These are phyloP conservation scores for Prosopocoilus inquinatus DNA, from an alignment of 2,888 invertebrate species.

Conservation along the genomic window DNA sequence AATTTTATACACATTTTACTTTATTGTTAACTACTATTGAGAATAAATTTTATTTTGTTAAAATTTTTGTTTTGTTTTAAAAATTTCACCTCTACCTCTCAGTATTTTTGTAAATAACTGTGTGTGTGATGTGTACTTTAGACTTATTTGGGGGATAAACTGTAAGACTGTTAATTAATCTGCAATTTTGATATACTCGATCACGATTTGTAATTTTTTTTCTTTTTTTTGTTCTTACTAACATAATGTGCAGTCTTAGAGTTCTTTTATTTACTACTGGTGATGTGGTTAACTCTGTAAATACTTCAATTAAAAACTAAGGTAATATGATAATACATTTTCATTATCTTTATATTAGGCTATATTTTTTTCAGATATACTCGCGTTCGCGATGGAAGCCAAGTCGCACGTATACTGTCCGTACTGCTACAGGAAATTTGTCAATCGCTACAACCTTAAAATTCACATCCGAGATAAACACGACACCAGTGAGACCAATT, in stretches of 20 bases:
- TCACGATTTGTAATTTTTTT: neutral
- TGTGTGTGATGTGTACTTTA: neutral
- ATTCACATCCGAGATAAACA: constrained; percentile 72
- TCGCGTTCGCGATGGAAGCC: constrained; percentile 41
- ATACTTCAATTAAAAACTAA: constrained; percentile 30
- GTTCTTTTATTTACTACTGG: constrained; percentile 15
- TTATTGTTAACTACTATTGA: neutral
- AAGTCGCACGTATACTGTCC: constrained; percentile 62
- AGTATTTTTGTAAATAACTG: constrained; percentile 12
- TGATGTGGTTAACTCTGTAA: constrained; percentile 31
- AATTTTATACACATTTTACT: too few species aligned
- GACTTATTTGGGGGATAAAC: constrained; percentile 14
- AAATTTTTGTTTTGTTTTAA: neutral
- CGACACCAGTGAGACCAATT: constrained; percentile 63
- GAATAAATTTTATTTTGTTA: constrained; percentile 4
- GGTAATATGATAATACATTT: constrained; percentile 27
- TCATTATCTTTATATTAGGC: constrained; percentile 33
- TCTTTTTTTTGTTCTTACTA: constrained; percentile 2
- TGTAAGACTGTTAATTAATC: constrained; percentile 20
- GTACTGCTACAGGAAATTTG: constrained; percentile 63
- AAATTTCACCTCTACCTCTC: constrained; percentile 5
- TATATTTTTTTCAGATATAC: constrained; percentile 38
- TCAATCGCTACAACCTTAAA: constrained; percentile 68
- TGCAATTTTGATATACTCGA: neutral
- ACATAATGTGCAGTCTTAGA: constrained; percentile 9